Conservation (phyloP, 2,888 invertebrate species). For the Dicranocentrus wangi region DNA sequence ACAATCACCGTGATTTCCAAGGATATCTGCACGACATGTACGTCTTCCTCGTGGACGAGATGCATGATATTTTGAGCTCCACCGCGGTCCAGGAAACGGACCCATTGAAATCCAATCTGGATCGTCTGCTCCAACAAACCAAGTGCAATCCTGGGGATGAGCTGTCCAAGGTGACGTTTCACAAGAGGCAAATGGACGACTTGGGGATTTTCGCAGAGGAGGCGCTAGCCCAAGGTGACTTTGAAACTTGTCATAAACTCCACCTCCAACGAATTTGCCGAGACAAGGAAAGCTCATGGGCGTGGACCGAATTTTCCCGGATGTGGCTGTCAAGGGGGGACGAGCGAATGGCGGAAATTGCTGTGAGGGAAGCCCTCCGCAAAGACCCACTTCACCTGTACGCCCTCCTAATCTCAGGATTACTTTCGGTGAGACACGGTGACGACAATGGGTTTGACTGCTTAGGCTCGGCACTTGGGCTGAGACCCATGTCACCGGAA, state of each 20-base stretch:
- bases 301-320: constrained; percentile 68
- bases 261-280: constrained; percentile 67
- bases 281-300: constrained; percentile 50
- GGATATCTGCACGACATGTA: constrained; percentile 69
- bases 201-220: constrained; percentile 67
- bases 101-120: constrained; percentile 42
- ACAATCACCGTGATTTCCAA: constrained; percentile 63
- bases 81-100: constrained; percentile 56
- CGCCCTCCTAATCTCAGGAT: constrained; percentile 65
- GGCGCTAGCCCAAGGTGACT: constrained; percentile 66
- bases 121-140: constrained; percentile 31
- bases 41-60: constrained; percentile 63
- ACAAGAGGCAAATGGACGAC: constrained; percentile 34
- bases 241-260: constrained; percentile 68
- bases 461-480: constrained; percentile 56
- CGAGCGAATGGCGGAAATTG: constrained; percentile 69
- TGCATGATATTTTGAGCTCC: constrained; percentile 63
- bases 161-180: constrained; percentile 25
- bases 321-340: constrained; percentile 68
- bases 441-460: constrained; percentile 61
- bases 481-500: constrained; percentile 66
- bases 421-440: constrained; percentile 59
- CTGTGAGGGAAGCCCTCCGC: constrained; percentile 65
- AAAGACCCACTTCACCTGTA: constrained; percentile 62
- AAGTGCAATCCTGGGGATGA: constrained; percentile 35